Evolutionary conservation across 2,888 invertebrate species (phyloP), one percentile per base, ranked within the genome.

Genomic region (Mesopsocus fuscifrons): DNA sequence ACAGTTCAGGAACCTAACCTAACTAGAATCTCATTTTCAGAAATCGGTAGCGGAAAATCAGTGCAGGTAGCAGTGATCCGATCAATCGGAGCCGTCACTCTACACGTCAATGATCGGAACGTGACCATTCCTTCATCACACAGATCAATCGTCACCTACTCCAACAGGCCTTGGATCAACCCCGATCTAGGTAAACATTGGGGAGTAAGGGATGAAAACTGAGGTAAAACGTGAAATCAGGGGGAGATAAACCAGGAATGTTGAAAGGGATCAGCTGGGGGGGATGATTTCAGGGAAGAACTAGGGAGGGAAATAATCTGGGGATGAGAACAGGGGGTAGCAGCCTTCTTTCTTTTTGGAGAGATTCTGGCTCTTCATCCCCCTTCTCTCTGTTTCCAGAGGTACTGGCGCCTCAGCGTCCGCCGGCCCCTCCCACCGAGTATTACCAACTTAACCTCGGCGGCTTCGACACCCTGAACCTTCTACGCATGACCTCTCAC

Each of bases 51-150:
- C 53, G 82, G 89, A 41, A 78, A 79, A 56, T 83, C 87, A 51
- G 77, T 87, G 22, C 89, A 91, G 61, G 75, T 91, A 45, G 84
- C 87, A n/a, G 78, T 91, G 44, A 73, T 78, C 45, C 69, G 88
- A 47, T 72, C 68, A 9, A 69, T 72, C 44, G 74, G 74, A 44
- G 66, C 69, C 34, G 88, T 87, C 0, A 77, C 77, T 8, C 65
- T 91, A 50, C 76, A 83, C 59, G 87, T 88, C 0, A 87, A 88
- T 57, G 75, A 82, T 50, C 71, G 70, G 49, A 83, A 78, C 55
- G 67, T 68, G 3, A 78, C 79, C 1, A 65, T 81, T 31, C 66
- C 74, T 42, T 71, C 75, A 49, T 77, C 80, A 2, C 74, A 81
- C 0, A 59, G 69, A 33, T 63, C 84, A 1, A 63, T 89, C 40